Percentiles rank a stretch among this genome's conserved stretches.
phyloP scores from a whole-genome alignment of 2,888 invertebrate genomes.

The Drosophila fungiperda region DNA sequence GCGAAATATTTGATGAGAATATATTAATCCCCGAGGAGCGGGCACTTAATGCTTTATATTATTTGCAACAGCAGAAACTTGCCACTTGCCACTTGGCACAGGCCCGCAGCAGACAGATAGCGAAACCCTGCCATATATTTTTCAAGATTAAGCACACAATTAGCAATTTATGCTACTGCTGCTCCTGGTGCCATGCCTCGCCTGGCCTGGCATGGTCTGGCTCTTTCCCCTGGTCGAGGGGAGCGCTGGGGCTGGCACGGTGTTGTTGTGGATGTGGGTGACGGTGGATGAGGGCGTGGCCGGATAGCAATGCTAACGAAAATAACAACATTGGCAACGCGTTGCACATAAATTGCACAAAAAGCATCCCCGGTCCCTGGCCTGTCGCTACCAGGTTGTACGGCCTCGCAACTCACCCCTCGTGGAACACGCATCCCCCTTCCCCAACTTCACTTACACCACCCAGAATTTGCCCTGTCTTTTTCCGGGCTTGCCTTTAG shows the following conservation, averaged over 20 bases:
- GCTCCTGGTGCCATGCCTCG: background rate
- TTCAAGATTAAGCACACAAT: conserved; percentile 78
- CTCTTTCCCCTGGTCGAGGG: background rate
- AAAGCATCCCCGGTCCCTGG: conserved; percentile 58
- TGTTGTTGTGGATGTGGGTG: conserved; percentile 3
- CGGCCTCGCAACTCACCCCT: conserved; percentile 37
- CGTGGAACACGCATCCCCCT: conserved; percentile 8
- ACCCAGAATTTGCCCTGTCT: conserved; percentile 10
- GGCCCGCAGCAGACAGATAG: conserved; percentile 42
- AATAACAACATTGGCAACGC: conserved; percentile 72
- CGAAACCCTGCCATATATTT: conserved; percentile 64
- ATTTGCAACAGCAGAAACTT: conserved; percentile 57
- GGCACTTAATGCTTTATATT: conserved; percentile 45
- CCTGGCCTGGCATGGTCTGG: background rate
- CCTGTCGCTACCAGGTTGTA: conserved; percentile 36
- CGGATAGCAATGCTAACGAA: conserved; percentile 38
- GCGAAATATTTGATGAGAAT: conserved; percentile 81
- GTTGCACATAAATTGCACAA: conserved; percentile 76
- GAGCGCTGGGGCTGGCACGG: conserved; percentile 14
- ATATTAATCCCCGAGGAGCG: conserved; percentile 74
- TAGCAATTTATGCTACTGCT: conserved; percentile 68
- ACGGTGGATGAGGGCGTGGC: conserved; percentile 58
- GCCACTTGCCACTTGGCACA: conserved; percentile 2
- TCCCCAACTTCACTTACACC: background rate
- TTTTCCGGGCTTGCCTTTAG: conserved; percentile 16